Base-by-base conservation (phyloP, 2,888 invertebrate species). In the Brachyopa scutellaris region DNA sequence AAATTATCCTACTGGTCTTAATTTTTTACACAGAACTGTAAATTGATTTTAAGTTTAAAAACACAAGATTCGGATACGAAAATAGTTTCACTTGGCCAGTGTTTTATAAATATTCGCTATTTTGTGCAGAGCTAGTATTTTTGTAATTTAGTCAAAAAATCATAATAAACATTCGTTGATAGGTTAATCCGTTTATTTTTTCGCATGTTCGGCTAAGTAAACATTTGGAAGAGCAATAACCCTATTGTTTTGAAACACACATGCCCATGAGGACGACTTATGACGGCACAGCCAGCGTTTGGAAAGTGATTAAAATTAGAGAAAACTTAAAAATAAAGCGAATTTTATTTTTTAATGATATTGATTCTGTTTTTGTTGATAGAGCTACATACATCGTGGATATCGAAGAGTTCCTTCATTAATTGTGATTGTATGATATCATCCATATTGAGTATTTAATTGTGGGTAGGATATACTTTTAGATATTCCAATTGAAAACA, bases 1-100 rank as follows among this genome's bases (percentile, higher is more conserved):
- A n/a, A n/a, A n/a, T n/a, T n/a, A n/a, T n/a, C n/a, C n/a, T n/a
- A n/a, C n/a, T n/a, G n/a, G n/a, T n/a, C n/a, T n/a, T n/a, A n/a
- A n/a, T n/a, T n/a, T n/a, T n/a, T n/a, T n/a, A n/a, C n/a, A n/a
- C n/a, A n/a, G n/a, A n/a, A n/a, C n/a, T n/a, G n/a, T n/a, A 59
- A 66, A 57, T 72, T 66, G 64, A 78, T 78, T 33, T 51, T 36
- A 59, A 45, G 47, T 40, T 19, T 49, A 62, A 40, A 47, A 13
- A 47, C 53, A 19, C 42, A 38, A 29, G 7, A 62, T 21, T 31
- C 21, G n/a, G 29, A n/a, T 53, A 45, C 47, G 7, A 79, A 79
- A 79, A 79, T 67, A 79, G 31, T 55, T 73, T 61, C 67, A 57
- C 70, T 79, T 73, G 70, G 64, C n/a, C 57, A 69, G 42, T 51